Base-by-base conservation (phyloP, 2,113 vertebrate species). In the Sebastes schlegelii region DNA sequence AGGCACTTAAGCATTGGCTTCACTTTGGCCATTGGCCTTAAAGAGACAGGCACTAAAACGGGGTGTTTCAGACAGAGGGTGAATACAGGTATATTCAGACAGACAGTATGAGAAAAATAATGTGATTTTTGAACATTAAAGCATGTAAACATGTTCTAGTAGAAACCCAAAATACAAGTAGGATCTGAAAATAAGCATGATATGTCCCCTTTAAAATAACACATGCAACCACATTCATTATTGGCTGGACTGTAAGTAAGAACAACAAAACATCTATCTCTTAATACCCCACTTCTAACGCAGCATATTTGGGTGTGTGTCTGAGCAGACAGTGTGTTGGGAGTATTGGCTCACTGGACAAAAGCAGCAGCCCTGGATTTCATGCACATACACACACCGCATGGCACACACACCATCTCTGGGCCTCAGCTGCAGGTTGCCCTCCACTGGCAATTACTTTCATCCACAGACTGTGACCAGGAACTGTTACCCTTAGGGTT, bases 371-470 rank as follows among this genome's bases (percentile, higher is more conserved):
- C 55, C 42, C 12, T n/a, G 54, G 62, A 77, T 85, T 80, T 62
- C 63, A 82, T 34, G 26, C 73, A 26, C 73, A 45, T 16, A 42
- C 26, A 45, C 65, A 70, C 40, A 76, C 61, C 58, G 49, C 12
- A 52, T 42, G 48, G 64, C 58, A 79, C 73, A 68, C 58, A 85
- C 84, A 85, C 11, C 70, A 60, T 84, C 64, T 63, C 77, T 63
- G 48, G 82, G 85, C 45, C 85, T 91, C 88, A 91, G 91, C 85
- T 91, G 92, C 88, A 93, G 89, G 92, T 90, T 83, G 88, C 87
- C 90, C 86, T 92, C 86, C 86, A 91, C 90, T 93, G 86, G 82
- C 91, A 94, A 93, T 94, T 90, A 94, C 92, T 91, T 89, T 91
- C 85, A 91, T 92, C 93, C 90, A 90, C 88, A 83, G 85, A 93